Evolutionary conservation across 2,113 vertebrate genomes (phyloP).

Genomic region (Stegostoma tigrinum): DNA sequence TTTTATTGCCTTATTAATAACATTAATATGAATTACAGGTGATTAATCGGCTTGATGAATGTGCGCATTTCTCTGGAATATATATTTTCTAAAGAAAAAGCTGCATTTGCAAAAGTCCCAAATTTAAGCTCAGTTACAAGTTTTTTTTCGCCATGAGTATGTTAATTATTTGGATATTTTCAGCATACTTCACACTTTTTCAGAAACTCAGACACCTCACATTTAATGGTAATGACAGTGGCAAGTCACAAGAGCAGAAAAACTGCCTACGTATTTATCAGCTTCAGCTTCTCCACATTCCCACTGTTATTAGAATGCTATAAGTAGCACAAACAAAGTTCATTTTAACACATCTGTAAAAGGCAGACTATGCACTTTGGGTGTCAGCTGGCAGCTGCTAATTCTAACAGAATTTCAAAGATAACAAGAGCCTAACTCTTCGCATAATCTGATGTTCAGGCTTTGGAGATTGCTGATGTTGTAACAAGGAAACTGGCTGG

Average conservation of each 20-base stretch:
- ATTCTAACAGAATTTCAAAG: background rate
- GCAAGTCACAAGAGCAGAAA: constrained; percentile 21
- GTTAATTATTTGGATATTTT: constrained; percentile 28
- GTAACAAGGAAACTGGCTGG: background rate
- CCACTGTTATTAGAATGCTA: background rate
- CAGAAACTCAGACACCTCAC: constrained; percentile 16
- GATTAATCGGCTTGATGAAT: constrained; percentile 21
- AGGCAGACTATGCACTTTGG: background rate
- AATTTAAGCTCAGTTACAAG: background rate
- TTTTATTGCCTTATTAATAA: background rate
- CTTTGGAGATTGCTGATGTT: background rate
- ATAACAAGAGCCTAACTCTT: background rate
- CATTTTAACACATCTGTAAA: background rate
- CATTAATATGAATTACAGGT: background rate
- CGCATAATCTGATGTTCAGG: background rate
- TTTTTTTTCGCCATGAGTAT: background rate
- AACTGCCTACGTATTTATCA: constrained; percentile 30
- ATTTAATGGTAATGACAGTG: background rate
- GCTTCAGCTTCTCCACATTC: background rate
- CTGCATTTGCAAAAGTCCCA: background rate
- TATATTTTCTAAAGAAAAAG: constrained; percentile 4
- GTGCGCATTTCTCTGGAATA: background rate
- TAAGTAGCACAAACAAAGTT: constrained; percentile 7
- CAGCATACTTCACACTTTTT: constrained; percentile 30
- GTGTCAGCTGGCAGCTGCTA: background rate